phyloP scores from a whole-genome alignment of 2,888 invertebrate genomes.

The Orgyia antiqua region DNA sequence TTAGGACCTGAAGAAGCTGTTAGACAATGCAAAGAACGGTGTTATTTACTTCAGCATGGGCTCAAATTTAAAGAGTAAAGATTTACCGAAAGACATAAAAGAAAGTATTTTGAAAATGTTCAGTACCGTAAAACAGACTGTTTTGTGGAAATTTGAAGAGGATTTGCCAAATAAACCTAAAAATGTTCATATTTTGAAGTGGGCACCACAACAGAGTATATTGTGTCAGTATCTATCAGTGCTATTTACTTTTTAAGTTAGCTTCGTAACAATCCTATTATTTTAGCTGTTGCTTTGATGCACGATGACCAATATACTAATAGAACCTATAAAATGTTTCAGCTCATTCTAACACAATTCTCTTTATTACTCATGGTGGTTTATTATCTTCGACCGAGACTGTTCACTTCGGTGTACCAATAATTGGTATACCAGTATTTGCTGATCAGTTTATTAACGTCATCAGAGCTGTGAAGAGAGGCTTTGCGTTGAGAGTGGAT shows the following conservation, averaged over 20 bases:
- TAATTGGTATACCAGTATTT: constrained; percentile 47
- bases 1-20: constrained; percentile 38
- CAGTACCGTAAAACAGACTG: constrained; percentile 55
- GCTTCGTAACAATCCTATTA: no score
- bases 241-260: no score
- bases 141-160: no score
- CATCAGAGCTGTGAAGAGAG: constrained; percentile 37
- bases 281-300: no score
- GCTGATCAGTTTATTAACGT: constrained; percentile 43
- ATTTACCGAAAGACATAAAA: constrained; percentile 34
- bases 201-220: constrained; percentile 33
- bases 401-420: constrained; percentile 42
- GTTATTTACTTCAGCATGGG: constrained; percentile 55
- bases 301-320: no score
- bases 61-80: constrained; percentile 36
- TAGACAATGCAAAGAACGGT: constrained; percentile 40
- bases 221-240: constrained; percentile 4
- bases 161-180: constrained; percentile 39
- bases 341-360: constrained; percentile 39
- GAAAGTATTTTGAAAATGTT: constrained; percentile 48
- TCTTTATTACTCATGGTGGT: constrained; percentile 46
- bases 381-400: constrained; percentile 42
- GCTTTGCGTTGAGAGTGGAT: constrained; percentile 36
- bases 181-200: constrained; percentile 65
- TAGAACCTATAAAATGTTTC: constrained; percentile 16